Base-by-base conservation (phyloP, 1,140 invertebrate species). In the Drosophila equinoxialis region DNA sequence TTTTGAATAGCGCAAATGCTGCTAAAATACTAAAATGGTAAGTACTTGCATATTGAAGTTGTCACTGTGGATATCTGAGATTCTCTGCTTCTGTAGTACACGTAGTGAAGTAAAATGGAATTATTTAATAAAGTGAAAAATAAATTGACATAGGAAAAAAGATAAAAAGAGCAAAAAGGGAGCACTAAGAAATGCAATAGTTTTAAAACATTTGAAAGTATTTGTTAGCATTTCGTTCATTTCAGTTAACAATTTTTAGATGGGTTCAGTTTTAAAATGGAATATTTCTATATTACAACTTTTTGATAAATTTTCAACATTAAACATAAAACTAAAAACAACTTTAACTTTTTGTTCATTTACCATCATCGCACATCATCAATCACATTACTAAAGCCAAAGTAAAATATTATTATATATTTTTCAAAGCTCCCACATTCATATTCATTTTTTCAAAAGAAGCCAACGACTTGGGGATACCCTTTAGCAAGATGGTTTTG, bases 1-100 rank as follows among this genome's bases (percentile, higher is more conserved):
- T 85, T 84, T 85, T 85, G 51, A 85, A 71, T 71, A 84, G 77
- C 42, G 63, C 51, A 85, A 83, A 83, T 84, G 81, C 81, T 62
- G 51, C 58, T 71, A 48, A 65, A 74, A 77, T 65, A 59, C 45
- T 45, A 60, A 51, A 57, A 20, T 11, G 33, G 23, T 30, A 57
- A 59, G 33, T 14, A 58, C 55, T 58, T 73, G 54, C 48, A 59
- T 60, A 74, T 61, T 69, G 23, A 68, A 74, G 57, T 58, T 65
- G 33, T 23, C 41, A 51, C 17, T 5, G 10, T 51, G 8, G 20
- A 11, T 2, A 23, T 20, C 45, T 23, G 17, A 23, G 45, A 51
- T 51, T 51, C 8, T 51, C 1, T 33, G 42, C 45, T 51, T 51
- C 45, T 51, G 20, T 30, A 33, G 45, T 26, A 41, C 30, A 59